Evolutionary conservation across 1,140 invertebrate genomes (phyloP).

Genomic region (Trichoplusia ni): DNA sequence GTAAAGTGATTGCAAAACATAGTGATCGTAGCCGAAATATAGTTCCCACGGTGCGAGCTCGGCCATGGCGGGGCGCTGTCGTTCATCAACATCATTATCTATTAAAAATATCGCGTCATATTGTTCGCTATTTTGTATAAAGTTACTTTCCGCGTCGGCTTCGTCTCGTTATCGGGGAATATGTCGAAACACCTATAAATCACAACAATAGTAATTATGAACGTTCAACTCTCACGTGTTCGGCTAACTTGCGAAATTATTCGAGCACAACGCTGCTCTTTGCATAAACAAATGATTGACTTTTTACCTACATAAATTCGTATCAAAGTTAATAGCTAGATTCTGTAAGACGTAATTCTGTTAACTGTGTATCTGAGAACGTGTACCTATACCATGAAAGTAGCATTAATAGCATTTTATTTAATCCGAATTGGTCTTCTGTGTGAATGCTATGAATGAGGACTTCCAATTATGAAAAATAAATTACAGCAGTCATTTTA

Average conservation of each 20-base stretch:
- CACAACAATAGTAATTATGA: slow-evolving; percentile 68
- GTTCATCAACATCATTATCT: slow-evolving; percentile 79
- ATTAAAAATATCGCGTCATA: slow-evolving; percentile 80
- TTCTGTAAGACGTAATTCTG: too few relatives aligned
- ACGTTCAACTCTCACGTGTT: slow-evolving; percentile 57
- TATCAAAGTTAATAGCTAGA: too few relatives aligned
- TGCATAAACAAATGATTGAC: slow-evolving; percentile 20
- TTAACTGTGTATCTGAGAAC: too few relatives aligned
- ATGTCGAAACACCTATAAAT: slow-evolving; percentile 74
- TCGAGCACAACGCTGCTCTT: slow-evolving; percentile 30
- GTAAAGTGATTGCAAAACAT: slow-evolving; percentile 63
- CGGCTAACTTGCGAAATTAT: slow-evolving; percentile 58
- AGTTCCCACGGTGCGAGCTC: slow-evolving; percentile 68
- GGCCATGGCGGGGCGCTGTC: slow-evolving; percentile 61
- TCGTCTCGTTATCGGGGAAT: slow-evolving; percentile 59
- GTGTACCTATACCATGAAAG: too few relatives aligned
- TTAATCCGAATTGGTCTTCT: too few relatives aligned
- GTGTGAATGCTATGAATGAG: too few relatives aligned
- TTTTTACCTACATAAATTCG: slow-evolving; percentile 1
- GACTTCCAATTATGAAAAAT: too few relatives aligned
- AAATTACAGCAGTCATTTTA: too few relatives aligned
- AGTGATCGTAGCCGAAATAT: slow-evolving; percentile 59
- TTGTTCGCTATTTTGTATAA: slow-evolving; percentile 78
- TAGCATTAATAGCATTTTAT: too few relatives aligned
- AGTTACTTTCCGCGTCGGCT: slow-evolving; percentile 63